These are phyloP conservation scores for Drosophila stalkeri DNA, from an alignment of 2,888 invertebrate genomes.

Conservation along the genomic window DNA sequence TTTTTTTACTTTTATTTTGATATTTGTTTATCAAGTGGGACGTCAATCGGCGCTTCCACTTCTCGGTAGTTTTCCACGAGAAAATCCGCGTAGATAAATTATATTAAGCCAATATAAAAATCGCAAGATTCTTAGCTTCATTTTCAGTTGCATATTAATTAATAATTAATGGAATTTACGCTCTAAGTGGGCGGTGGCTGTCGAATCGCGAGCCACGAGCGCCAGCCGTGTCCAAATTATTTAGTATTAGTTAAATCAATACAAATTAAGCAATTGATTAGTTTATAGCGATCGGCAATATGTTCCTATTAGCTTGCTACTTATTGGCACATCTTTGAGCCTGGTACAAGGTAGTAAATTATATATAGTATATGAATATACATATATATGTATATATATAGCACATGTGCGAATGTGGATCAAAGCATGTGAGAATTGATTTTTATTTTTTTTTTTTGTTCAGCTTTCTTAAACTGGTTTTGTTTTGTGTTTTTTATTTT, in stretches of 20 bases:
- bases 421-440: conserved; percentile 4
- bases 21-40: background rate
- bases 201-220: conserved; percentile 30
- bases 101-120: background rate
- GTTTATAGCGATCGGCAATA: conserved; percentile 46
- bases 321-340: conserved; percentile 50
- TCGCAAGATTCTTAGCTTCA: conserved; percentile 30
- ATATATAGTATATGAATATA: background rate
- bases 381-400: background rate
- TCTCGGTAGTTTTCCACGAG: conserved; percentile 31
- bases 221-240: conserved; percentile 34
- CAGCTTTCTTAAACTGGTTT: conserved; percentile 22
- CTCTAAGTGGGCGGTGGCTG: conserved; percentile 40
- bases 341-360: conserved; percentile 47
- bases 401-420: background rate
- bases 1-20: background rate
- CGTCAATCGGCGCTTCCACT: background rate
- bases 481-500: conserved; percentile 2
- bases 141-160: conserved; percentile 54
- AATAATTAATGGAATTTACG: conserved; percentile 29
- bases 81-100: background rate
- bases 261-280: conserved; percentile 55
- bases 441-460: background rate
- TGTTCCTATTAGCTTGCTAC: conserved; percentile 16
- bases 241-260: conserved; percentile 12